Base-by-base conservation (phyloP, 2,797 vertebrate genomes). In the Poecile montanus region DNA sequence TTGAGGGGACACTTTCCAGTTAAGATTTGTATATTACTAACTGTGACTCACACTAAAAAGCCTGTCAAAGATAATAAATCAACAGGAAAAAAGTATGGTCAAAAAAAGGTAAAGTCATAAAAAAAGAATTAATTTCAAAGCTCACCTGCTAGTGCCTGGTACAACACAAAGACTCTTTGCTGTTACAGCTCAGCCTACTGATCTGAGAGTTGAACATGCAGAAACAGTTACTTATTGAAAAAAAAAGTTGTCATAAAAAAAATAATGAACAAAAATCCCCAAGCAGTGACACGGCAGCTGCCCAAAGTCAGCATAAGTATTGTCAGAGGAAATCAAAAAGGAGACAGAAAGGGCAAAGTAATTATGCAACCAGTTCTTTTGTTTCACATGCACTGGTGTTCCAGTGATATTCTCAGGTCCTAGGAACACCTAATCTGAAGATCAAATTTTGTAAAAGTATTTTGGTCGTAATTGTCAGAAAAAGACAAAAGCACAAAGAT, bases 101-200 rank as follows among this genome's bases (percentile, higher is more conserved):
- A 67, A 77, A 85, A 88, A 87, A 94, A 86, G 9, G 27, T 38
- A 70, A 91, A 82, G 54, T 58, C 3, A 2, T 63, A 85, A 78
- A 89, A 75, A 76, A 30, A 78, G 19, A 89, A 57, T 88, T 91
- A 11, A 58, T 91, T 94, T 89, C 81, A 86, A 91, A 94, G 53
- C 29, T 54, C 42, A 5, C 15, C 44, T 83, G 26, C 68, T 78
- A 74, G 34, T 56, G 34, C 23, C 74, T 83, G 72, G 21, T 42
- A 61, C 42, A 71, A 13, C 51, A 86, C 34, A 75, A 93, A 84
- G 6, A 5, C 30, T 61, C 47, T 83, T 93, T 65, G 22, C 10
- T 48, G 3, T 73, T 86, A 56, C 71, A 84, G 34, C 44, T 82
- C 50, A 68, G 26, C 30, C 51, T 83, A 20, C 40, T 85, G 88